Conservation (phyloP, 2,888 invertebrate genomes). For the Luperina nickerlii region DNA sequence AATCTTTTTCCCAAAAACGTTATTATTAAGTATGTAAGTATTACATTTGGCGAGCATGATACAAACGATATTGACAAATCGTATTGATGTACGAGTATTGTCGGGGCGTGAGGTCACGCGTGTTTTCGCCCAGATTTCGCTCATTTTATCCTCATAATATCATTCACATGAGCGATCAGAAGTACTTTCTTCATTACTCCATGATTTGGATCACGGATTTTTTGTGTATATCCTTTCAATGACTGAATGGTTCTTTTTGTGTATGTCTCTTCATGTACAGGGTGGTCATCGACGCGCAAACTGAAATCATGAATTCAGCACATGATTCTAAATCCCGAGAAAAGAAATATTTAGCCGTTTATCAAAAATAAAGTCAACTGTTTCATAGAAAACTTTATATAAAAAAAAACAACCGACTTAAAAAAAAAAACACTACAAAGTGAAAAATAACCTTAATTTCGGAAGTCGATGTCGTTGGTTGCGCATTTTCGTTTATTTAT, state of each 20-base stretch:
- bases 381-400: no score
- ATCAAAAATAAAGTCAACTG: background rate
- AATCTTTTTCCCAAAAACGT: constrained; percentile 19
- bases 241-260: background rate
- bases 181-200: constrained; percentile 32
- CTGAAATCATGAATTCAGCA: no score
- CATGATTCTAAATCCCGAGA: no score
- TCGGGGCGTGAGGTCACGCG: constrained; percentile 38
- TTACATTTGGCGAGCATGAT: constrained; percentile 18
- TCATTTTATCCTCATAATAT: constrained; percentile 35
- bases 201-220: background rate
- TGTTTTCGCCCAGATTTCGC: constrained; percentile 10
- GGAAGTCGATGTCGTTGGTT: no score
- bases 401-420: no score
- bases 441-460: no score
- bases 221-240: background rate
- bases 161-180: constrained; percentile 24
- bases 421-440: no score
- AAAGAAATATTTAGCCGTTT: no score
- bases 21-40: constrained; percentile 21
- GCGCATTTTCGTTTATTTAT: no score
- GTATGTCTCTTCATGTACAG: background rate
- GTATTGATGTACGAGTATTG: constrained; percentile 46
- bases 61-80: constrained; percentile 53
- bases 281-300: background rate